Conservation (phyloP, 2,888 invertebrate genomes). For the Cataglyphis albicans region DNA sequence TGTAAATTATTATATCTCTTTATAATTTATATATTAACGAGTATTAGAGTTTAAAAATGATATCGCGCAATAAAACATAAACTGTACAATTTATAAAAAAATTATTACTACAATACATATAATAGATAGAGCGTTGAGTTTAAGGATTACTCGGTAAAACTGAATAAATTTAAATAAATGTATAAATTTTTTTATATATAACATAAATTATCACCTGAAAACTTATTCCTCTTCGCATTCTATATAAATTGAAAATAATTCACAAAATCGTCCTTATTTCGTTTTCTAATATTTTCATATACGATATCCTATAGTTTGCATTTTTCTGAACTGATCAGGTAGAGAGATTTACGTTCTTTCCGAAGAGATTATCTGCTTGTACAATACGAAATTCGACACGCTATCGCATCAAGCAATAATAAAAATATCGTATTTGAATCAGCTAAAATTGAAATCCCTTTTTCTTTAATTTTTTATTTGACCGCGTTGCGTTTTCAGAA, state of each 20-base stretch:
- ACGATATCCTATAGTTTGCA: background rate
- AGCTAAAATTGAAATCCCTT: background rate
- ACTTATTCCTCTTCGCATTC: background rate
- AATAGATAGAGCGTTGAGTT: background rate
- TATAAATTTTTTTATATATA: background rate
- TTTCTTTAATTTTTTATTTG: background rate
- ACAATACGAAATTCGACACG: background rate
- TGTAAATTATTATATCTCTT: constrained; percentile 31
- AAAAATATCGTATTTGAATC: background rate
- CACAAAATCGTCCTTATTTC: background rate
- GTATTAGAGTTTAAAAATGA: background rate
- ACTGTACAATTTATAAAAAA: background rate
- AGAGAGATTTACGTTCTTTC: constrained; percentile 1
- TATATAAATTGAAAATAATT: background rate
- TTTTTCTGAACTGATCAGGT: constrained; percentile 10
- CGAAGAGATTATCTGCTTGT: background rate
- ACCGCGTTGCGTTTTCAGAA: background rate
- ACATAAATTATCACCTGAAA: background rate
- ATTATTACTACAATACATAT: background rate
- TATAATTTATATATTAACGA: constrained; percentile 10
- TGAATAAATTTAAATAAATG: background rate
- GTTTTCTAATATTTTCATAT: background rate
- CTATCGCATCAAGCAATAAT: background rate
- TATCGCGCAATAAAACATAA: background rate
- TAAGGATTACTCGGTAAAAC: background rate